phyloP scores from a whole-genome alignment of 2,888 invertebrate genomes.

The Apoderus coryli region DNA sequence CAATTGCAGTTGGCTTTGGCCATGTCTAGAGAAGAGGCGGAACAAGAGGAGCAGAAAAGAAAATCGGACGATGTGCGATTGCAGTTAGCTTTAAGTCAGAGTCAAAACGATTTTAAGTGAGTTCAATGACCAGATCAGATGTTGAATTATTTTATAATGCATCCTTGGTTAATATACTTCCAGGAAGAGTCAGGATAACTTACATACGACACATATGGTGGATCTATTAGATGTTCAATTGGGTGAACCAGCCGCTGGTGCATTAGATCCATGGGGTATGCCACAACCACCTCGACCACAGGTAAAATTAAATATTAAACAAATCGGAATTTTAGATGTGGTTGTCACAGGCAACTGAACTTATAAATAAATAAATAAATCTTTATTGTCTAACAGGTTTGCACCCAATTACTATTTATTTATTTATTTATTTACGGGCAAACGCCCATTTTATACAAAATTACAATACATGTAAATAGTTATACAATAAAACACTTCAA shows the following conservation, averaged over 20 bases:
- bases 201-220: slow-evolving; percentile 51
- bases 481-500: no score
- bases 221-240: slow-evolving; percentile 74
- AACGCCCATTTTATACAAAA: no score
- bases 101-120: slow-evolving; percentile 83
- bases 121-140: no score
- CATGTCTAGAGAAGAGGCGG: slow-evolving; percentile 97
- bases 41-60: slow-evolving; percentile 85
- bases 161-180: slow-evolving; percentile 9
- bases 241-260: slow-evolving; percentile 40
- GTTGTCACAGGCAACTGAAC: no score
- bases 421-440: no score
- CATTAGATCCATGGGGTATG: slow-evolving; percentile 64
- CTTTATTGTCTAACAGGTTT: no score
- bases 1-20: slow-evolving; percentile 96
- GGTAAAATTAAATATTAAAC: no score
- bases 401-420: no score
- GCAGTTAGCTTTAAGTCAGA: slow-evolving; percentile 85
- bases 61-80: slow-evolving; percentile 92
- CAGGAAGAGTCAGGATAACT: slow-evolving; percentile 23
- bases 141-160: no score
- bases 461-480: no score
- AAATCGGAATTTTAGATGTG: no score
- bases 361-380: no score
- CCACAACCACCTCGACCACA: slow-evolving; percentile 42